These are phyloP conservation scores for Hypena proboscidalis DNA, from an alignment of 2,888 invertebrate species.

Conservation along the genomic window DNA sequence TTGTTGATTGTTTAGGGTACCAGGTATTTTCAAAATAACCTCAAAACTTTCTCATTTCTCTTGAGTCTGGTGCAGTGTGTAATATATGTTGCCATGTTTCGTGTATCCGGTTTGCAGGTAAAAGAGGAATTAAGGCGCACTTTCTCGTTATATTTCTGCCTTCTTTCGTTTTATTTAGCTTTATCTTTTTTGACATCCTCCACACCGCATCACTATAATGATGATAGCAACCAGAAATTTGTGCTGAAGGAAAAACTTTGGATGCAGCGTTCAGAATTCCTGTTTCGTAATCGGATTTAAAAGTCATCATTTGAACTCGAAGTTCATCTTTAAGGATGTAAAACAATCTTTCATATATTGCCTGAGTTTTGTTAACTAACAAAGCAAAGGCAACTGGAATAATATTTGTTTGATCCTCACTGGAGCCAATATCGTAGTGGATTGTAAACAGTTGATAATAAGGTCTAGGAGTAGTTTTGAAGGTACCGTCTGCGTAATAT, in stretches of 20 bases:
- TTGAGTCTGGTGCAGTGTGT: constrained; percentile 4
- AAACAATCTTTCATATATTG: constrained; percentile 15
- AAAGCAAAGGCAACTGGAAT: too few relatives aligned
- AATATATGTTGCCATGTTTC: constrained; percentile 6
- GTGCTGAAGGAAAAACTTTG: neutral
- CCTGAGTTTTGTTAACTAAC: neutral
- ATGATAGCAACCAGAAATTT: neutral
- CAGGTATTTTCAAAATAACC: neutral
- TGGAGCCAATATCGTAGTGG: neutral
- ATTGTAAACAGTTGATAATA: constrained; percentile 16
- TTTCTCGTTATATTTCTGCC: constrained; percentile 7
- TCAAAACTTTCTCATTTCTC: neutral
- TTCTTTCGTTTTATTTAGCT: constrained; percentile 10
- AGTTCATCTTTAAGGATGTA: constrained; percentile 14
- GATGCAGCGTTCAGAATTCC: neutral
- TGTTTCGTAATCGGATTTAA: constrained; percentile 20
- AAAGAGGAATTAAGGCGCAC: constrained; percentile 6
- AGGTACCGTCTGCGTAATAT: too few relatives aligned
- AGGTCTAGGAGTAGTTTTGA: constrained; percentile 13
- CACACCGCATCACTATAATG: constrained; percentile 1
- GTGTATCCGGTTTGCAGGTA: constrained; percentile 2
- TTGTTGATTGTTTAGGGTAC: neutral
- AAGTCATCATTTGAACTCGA: constrained; percentile 7
- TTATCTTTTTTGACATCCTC: constrained; percentile 7
- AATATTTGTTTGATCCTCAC: too few relatives aligned